Base-by-base conservation (phyloP, 2,888 invertebrate genomes). In the Eupithecia vulgata region DNA sequence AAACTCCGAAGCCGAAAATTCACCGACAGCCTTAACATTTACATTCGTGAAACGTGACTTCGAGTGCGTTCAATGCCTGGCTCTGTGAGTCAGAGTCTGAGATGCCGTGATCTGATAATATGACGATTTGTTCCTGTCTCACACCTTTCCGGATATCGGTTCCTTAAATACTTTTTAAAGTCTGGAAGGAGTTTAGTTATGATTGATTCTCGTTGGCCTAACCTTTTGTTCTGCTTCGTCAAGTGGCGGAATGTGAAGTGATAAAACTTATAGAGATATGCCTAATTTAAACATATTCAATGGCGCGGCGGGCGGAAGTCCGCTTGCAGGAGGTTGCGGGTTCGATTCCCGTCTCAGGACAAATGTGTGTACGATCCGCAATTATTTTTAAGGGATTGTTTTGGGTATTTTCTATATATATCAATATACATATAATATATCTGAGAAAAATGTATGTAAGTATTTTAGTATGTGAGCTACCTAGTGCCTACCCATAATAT, bases 31-130 rank as follows among this genome's bases (percentile, higher is more conserved):
- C 42, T 30, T 59, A 68, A 76, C 83, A 88, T 89, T 90, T 87
- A 81, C 82, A 90, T 91, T 90, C 90, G 83, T 75, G 77, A 75
- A 84, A 84, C 87, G 87, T 81, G 70, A 68, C 72, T 77, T 67
- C 67, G 67, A 75, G 68, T 76, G 74, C 78, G 76, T 77, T 75
- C 75, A 76, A 71, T 79, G 74, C 73, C 76, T 78, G 77, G 76
- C 74, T 76, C 75, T 76, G 70, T 71, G 75, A 72, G 25, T 57
- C 57, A 57, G 57, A 57, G 13, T 25, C 73, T 76, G 74, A 71
- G 72, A 71, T 76, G 70, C 67, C 73, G 59, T 57, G 73, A 72
- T 74, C 69, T 72, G 76, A 73, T 75, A 70, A 71, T 34, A 68
- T 57, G 40, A 68, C 73, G 76, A 75, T 74, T 75, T 76, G 71